Evolutionary conservation across 1,140 invertebrate genomes (phyloP), one percentile per base, ranked within the genome.

Genomic region (Drosophila repletoides): DNA sequence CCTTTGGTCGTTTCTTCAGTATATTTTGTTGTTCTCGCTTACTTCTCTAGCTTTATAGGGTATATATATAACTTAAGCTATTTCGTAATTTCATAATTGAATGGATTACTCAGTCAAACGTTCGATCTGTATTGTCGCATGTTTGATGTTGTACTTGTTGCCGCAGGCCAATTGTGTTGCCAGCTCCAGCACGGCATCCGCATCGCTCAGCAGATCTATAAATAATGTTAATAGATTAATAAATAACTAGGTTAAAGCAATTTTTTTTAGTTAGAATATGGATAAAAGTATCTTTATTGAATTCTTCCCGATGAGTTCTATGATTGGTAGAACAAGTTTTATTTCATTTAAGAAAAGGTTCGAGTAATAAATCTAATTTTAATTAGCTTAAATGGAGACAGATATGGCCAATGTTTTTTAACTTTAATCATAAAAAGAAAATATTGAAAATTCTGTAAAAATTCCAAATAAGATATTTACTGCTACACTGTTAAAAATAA

Each of bases 101-200:
- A 55, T 40, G 15, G 40, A 55, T 65, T 71, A 66, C 17, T 59
- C 29, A 59, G 67, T 43, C 36, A 65, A 36, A 45, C 65, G 77
- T 58, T 90, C 88, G 40, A 94, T 92, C 90, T 95, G 94, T 48
- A 95, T 91, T 1, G 94, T 94, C 48, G 91, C 91, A 81, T 93
- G 92, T 38, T 92, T 90, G 33, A 94, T 92, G 56, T 92, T 91
- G 72, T 92, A 93, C 79, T 92, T 90, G 14, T 80, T 79, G 15
- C 89, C 84, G 9, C 94, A 86, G 63, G 71, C 74, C 26, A 93
- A 73, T 10, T 81, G 66, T 7, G 92, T 92, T 3, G 94, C 93
- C 31, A 89, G 72, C 51, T 91, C 88, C 22, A 95, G 76, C 12
- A 94, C 88, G 22, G 69, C 64, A 66, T 93, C 90, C 59, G 91